Base-by-base conservation (phyloP, 2,888 invertebrate genomes). In the Taphrorychus bicolor region DNA sequence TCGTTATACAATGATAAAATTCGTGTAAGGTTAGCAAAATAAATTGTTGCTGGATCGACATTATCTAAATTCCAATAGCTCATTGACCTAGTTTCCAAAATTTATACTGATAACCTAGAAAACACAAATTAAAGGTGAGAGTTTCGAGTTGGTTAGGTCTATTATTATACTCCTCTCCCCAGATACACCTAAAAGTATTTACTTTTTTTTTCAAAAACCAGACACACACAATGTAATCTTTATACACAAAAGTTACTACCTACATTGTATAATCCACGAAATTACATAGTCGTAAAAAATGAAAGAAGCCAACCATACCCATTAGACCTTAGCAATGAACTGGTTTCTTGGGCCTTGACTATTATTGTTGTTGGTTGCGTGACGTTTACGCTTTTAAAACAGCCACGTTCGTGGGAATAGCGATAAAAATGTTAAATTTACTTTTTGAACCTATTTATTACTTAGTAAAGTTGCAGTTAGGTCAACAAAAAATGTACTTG, bases 321-420 rank as follows among this genome's bases (percentile, higher is more conserved):
- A 57, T 68, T 59, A 63, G 59, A 68, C 68, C 68, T 68, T 68
- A 68, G 60, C 56, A 68, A 56, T 68, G 68, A 64, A 68, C 68
- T 64, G 68, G 68, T 68, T 67, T 24, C 40, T 64, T 32, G 59
- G 64, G 63, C 59, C 68, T 68, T 68, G 63, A 59, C 68, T 63
- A 68, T 68, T 63, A 53, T 68, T 59, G 49, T n/a, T n/a, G n/a
- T 53, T 52, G 40, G 21, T 60, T 40, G 59, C 68, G 63, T 68
- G 66, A 48, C 60, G 66, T 66, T 60, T 41, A 57, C 49, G 53
- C 62, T 68, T 68, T 61, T 58, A 57, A 42, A 60, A 41, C 51
- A 52, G 14, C 32, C 59, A 66, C 59, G 66, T 66, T 66, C 61
- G 66, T 66, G 66, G 66, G 66, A 66, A 66, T 61, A 57, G 49